Conservation (phyloP, 2,888 invertebrate genomes). For the Mesorhabditis sp. region DNA sequence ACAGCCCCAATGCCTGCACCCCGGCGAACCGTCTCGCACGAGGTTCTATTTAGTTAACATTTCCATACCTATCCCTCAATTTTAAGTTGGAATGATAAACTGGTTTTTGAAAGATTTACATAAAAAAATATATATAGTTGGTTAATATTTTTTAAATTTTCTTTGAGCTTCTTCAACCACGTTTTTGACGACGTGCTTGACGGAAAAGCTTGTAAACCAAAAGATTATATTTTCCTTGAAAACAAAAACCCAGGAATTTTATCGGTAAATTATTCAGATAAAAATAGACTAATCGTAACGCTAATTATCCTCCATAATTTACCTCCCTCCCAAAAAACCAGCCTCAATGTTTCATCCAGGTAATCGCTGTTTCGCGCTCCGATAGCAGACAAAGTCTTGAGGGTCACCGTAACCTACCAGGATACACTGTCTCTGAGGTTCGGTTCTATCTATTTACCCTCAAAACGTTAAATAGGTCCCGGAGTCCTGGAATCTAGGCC, state of each 20-base stretch:
- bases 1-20: conserved; percentile 4
- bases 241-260: no score
- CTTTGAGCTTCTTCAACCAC: no score
- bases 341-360: conserved; percentile 7
- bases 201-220: no score
- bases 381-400: background rate
- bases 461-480: background rate
- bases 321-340: background rate
- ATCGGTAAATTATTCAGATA: no score
- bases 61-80: background rate
- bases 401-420: conserved; percentile 33
- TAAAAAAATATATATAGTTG: no score
- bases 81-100: background rate
- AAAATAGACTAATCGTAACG: no score
- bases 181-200: no score
- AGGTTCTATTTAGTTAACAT: conserved; percentile 6
- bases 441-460: conserved; percentile 12
- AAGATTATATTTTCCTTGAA: no score
- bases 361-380: conserved; percentile 9
- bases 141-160: no score
- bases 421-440: conserved; percentile 55
- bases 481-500: background rate
- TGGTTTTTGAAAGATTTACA: background rate
- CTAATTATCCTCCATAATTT: no score
- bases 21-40: conserved; percentile 3